Conservation (phyloP, 2,797 vertebrate species). For the Epinephelus coioides region DNA sequence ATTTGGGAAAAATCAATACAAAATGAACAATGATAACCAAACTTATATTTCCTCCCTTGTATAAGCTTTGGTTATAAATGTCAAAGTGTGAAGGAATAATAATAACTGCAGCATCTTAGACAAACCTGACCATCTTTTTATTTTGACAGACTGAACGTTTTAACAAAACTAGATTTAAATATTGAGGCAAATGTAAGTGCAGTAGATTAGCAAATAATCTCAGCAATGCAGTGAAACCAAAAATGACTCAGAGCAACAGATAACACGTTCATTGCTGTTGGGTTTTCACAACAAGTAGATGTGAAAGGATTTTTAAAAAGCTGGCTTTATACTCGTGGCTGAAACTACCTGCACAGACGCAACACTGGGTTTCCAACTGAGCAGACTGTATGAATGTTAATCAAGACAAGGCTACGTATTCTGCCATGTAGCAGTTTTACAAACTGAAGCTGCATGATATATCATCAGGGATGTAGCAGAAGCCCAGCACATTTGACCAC, state of each 20-base stretch:
- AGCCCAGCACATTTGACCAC: neutral
- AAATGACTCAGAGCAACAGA: neutral
- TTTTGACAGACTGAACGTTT: neutral
- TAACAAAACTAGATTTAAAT: neutral
- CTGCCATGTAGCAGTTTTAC: neutral
- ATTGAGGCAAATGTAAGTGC: neutral
- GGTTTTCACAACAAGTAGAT: neutral
- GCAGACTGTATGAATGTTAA: neutral
- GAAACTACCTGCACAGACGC: neutral
- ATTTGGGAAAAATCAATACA: neutral
- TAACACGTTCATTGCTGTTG: neutral
- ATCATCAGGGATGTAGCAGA: neutral
- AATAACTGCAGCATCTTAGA: neutral
- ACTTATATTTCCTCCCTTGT: neutral
- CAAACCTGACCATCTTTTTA: neutral
- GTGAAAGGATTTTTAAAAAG: neutral
- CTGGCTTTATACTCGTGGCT: constrained; percentile 7
- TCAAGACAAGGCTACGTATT: neutral
- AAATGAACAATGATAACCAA: neutral
- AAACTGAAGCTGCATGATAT: neutral
- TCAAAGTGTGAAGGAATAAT: neutral
- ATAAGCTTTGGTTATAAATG: neutral
- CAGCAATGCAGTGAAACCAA: neutral
- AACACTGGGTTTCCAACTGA: constrained; percentile 9
- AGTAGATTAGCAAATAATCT: constrained; percentile 5